These are phyloP conservation scores for Neoaliturus tenellus DNA, from an alignment of 2,888 invertebrate genomes.

Conservation along the genomic window DNA sequence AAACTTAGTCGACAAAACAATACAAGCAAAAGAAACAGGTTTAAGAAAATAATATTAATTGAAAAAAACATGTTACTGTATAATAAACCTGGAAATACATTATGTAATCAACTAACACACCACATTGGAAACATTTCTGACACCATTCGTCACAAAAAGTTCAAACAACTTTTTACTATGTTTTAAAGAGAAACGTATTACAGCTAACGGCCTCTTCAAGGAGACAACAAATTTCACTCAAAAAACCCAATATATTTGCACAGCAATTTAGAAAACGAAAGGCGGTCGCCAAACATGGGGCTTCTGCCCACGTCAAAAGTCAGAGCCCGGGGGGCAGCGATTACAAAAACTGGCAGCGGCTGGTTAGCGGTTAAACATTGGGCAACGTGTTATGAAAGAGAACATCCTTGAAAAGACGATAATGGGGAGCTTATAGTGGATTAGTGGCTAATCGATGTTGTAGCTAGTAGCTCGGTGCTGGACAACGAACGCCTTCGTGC, in stretches of 20 bases:
- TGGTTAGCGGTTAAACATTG: slow-evolving; percentile 14
- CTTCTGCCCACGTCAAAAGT: not conserved
- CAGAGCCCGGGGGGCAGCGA: not conserved
- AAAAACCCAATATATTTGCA: not conserved
- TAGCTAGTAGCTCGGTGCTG: not conserved
- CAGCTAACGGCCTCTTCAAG: not conserved
- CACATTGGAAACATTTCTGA: too few relatives aligned
- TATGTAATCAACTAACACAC: too few relatives aligned
- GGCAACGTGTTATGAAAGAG: slow-evolving; percentile 4
- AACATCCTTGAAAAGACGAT: slow-evolving; percentile 1
- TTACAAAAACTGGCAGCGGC: slow-evolving; percentile 18
- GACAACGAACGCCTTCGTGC: not conserved
- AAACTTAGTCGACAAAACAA: too few relatives aligned
- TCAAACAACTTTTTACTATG: too few relatives aligned
- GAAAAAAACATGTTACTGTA: too few relatives aligned
- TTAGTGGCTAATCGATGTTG: too few relatives aligned
- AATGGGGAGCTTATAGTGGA: not conserved
- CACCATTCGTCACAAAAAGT: too few relatives aligned
- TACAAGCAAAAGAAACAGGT: too few relatives aligned
- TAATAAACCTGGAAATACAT: too few relatives aligned
- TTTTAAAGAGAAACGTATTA: too few relatives aligned
- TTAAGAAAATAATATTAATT: too few relatives aligned
- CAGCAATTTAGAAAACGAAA: slow-evolving; percentile 16
- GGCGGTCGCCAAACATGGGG: not conserved
- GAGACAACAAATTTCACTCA: not conserved